A percentile compares a stretch with the other conserved stretches of the same genome.
Conservation (phyloP, 2,797 vertebrate species). For the Cryptoblepharus egeriae region DNA sequence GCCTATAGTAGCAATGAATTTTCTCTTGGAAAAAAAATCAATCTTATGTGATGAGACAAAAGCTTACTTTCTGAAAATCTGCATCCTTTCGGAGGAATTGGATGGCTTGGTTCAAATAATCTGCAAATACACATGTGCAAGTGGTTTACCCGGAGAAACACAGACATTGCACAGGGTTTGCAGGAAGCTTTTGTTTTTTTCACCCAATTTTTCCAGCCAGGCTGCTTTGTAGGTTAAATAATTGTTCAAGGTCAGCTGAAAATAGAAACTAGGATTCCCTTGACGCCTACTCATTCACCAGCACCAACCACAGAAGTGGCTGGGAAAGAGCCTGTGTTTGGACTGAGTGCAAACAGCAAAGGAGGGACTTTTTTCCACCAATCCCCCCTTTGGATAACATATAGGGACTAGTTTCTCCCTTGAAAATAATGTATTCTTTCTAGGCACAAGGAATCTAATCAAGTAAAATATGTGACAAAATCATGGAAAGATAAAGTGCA, state of each 20-base stretch:
- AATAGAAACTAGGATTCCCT: conserved; percentile 45
- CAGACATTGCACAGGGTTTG: background rate
- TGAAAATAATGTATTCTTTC: background rate
- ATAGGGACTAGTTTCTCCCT: background rate
- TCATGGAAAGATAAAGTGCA: background rate
- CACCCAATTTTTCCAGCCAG: conserved; percentile 23
- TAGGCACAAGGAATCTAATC: background rate
- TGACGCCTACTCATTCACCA: conserved; percentile 2
- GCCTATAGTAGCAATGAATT: background rate
- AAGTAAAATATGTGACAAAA: background rate
- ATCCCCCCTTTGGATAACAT: background rate
- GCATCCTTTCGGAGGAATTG: conserved; percentile 6
- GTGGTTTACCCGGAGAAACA: conserved; percentile 35
- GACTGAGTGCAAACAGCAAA: background rate
- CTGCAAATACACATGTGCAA: background rate
- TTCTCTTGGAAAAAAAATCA: conserved; percentile 28
- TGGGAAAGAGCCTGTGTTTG: conserved; percentile 19
- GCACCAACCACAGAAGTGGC: conserved; percentile 21
- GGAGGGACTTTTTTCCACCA: background rate
- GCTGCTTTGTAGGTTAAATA: conserved; percentile 39
- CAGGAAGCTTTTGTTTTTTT: conserved; percentile 8
- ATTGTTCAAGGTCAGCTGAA: conserved; percentile 32
- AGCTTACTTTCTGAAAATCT: background rate
- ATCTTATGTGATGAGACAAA: background rate
- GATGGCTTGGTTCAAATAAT: conserved; percentile 23